Base-by-base conservation (phyloP, 2,797 vertebrate species). In the Helarctos malayanus region DNA sequence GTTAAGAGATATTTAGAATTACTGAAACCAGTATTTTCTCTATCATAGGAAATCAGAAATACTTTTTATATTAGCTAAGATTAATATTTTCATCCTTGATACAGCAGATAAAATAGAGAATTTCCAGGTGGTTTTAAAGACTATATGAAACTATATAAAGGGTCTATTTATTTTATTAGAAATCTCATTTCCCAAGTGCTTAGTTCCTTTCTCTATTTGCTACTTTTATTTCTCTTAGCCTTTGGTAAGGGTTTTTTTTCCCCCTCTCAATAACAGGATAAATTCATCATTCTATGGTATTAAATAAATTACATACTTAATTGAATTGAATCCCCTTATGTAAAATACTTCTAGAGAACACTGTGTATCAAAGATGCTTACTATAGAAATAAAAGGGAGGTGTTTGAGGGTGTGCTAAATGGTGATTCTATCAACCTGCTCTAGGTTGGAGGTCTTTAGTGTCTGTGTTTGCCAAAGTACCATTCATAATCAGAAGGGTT, bases 1-100 rank as follows among this genome's bases (percentile, higher is more conserved):
- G 29, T 90, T 71, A 80, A 49, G 49, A 52, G 7, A 61, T 90
- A 90, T 91, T 91, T 92, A 94, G 41, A 95, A 79, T 57, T 61
- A 69, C 7, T 83, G 7, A 80, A 93, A 82, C 38, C 15, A 63
- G 32, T 25, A 89, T 90, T 88, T 97, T 79, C n/a, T 89, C 11
- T 83, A 61, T 71, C 2, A 2, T 16, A 83, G 12, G 15, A 73
- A 95, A 84, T 78, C 11, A 47, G 7, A 92, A 81, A 76, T 27
- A 47, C 0, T 18, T 95, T 95, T 73, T 80, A 1, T 23, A 80
- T 85, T 41, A 47, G 2, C 16, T 71, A 83, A 68, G 8, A 65
- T 47, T 57, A 92, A 23, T 54, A 63, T 88, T 83, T 91, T 88
- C 5, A 59, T 47, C 7, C 19, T 61, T 81, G 56, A 83, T 45